phyloP scores from a whole-genome alignment of 2,113 vertebrate species.

The Bostrychus sinensis region DNA sequence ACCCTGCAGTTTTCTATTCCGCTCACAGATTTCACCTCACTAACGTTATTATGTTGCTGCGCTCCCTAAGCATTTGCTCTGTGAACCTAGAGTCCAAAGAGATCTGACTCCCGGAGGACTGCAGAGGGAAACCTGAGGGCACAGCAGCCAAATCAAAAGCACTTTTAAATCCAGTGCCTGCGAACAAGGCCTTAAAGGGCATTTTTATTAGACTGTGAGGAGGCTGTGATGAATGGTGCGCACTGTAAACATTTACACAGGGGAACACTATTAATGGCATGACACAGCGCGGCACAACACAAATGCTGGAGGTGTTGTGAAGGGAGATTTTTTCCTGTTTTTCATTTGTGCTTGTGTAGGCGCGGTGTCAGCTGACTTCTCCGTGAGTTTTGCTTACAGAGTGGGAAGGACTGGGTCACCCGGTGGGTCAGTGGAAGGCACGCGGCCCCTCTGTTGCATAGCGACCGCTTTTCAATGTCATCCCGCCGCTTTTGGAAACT shows the following conservation, averaged over 20 bases:
- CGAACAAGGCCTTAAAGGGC: conserved; percentile 66
- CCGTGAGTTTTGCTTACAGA: conserved; percentile 69
- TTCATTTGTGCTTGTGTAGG: conserved; percentile 58
- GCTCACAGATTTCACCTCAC: conserved; percentile 54
- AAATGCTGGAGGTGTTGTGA: conserved; percentile 48
- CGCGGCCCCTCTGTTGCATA: conserved; percentile 49
- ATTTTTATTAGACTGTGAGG: conserved; percentile 65
- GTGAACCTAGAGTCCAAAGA: conserved; percentile 63
- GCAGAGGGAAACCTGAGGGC: conserved; percentile 53
- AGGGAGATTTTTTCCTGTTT: conserved; percentile 39
- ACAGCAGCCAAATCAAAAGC: conserved; percentile 58
- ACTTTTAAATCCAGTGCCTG: conserved; percentile 60
- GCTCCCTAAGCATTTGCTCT: conserved; percentile 56
- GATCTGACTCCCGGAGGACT: conserved; percentile 58
- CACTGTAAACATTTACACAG: conserved; percentile 66
- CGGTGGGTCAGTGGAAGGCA: conserved; percentile 55
- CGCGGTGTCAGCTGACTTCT: conserved; percentile 71
- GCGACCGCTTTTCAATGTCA: conserved; percentile 60
- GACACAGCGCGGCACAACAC: conserved; percentile 55
- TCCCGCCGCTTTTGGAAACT: conserved; percentile 40
- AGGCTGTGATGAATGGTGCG: conserved; percentile 75
- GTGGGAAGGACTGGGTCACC: conserved; percentile 65
- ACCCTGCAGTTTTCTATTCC: conserved; percentile 42
- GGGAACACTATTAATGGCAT: conserved; percentile 70
- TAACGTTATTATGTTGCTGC: conserved; percentile 57